Conservation (phyloP, 2,888 invertebrate genomes). For the Lamellibrachia columna region DNA sequence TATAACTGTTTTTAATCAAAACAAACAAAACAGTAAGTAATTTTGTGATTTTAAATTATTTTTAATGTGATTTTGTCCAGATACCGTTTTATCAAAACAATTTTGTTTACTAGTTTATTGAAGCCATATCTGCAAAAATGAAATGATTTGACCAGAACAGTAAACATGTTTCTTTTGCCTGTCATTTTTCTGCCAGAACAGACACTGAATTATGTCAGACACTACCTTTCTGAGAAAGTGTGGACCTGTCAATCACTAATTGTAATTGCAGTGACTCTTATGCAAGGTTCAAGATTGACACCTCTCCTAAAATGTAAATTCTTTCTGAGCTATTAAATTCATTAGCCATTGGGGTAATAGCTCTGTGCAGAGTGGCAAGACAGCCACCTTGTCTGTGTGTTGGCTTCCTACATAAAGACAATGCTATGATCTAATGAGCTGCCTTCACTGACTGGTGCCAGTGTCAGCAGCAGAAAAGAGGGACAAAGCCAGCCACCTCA, state of each 20-base stretch:
- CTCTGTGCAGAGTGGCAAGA: background rate
- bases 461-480: background rate
- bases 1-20: too few relatives aligned
- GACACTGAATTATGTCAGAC: background rate
- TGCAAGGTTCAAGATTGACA: background rate
- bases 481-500: background rate
- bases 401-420: background rate
- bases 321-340: constrained; percentile 16
- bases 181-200: background rate
- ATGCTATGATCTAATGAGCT: constrained; percentile 10
- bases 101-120: too few relatives aligned
- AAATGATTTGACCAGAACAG: background rate
- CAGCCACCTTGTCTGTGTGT: background rate
- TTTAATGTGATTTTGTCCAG: too few relatives aligned
- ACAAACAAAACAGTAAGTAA: too few relatives aligned
- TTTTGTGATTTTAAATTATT: too few relatives aligned
- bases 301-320: background rate
- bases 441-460: background rate
- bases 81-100: too few relatives aligned
- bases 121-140: background rate
- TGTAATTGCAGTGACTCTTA: background rate
- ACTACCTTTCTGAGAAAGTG: background rate
- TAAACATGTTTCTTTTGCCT: background rate
- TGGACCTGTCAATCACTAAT: background rate
- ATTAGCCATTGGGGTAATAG: background rate